These are phyloP conservation scores for Noctua comes DNA, from an alignment of 2,888 invertebrate species.

Conservation along the genomic window DNA sequence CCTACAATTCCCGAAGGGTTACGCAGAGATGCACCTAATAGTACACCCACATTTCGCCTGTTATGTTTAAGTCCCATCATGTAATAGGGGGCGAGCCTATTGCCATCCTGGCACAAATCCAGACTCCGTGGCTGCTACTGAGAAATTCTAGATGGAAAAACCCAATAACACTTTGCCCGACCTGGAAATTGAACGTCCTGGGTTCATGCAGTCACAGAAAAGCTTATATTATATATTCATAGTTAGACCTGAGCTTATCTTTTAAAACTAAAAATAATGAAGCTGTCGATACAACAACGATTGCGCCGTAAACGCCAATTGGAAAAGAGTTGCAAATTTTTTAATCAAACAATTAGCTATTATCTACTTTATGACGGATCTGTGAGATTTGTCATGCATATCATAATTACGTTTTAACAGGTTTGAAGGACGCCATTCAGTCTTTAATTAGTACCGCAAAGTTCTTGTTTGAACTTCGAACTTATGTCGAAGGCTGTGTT, in stretches of 20 bases:
- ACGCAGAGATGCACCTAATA: too few relatives aligned
- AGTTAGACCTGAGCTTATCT: neutral
- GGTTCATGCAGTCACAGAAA: too few relatives aligned
- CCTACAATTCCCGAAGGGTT: too few relatives aligned
- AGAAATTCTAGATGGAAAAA: too few relatives aligned
- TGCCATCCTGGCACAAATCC: too few relatives aligned
- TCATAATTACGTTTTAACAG: constrained; percentile 3
- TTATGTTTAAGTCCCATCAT: too few relatives aligned
- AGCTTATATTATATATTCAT: too few relatives aligned
- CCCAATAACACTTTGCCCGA: too few relatives aligned
- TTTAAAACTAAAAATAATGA: neutral
- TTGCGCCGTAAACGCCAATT: neutral
- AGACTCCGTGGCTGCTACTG: too few relatives aligned
- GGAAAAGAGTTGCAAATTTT: neutral
- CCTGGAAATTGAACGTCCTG: too few relatives aligned
- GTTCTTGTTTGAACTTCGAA: constrained; percentile 5
- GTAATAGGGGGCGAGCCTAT: too few relatives aligned
- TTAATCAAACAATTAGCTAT: neutral
- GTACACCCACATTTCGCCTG: too few relatives aligned
- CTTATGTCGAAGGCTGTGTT: neutral
- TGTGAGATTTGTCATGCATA: constrained; percentile 18
- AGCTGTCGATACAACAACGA: neutral
- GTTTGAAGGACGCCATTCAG: neutral
- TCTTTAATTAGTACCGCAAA: constrained; percentile 12
- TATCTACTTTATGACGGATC: neutral